Base-by-base conservation (phyloP, 2,888 invertebrate species). In the Scaptomyza polygonia region DNA sequence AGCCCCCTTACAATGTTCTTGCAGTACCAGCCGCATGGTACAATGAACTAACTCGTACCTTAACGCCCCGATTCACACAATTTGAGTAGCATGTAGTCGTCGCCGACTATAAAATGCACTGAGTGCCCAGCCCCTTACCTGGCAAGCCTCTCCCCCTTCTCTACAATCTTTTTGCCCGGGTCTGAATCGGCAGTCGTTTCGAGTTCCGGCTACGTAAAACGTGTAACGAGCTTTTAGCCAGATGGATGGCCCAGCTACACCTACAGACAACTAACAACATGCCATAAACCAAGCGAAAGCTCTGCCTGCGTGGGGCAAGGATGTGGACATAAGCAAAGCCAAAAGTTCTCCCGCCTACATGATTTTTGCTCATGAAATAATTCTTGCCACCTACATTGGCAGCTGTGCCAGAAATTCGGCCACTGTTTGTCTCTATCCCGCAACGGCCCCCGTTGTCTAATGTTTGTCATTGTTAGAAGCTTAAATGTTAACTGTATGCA, bases 1-100 rank as follows among this genome's bases (percentile, higher is more conserved):
- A 16, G 11, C 18, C 21, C 18, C 34, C 7, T 18, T 7, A 40
- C 16, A 21, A 21, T 43, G 14, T 49, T 27, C 32, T 14, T 29
- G 43, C 18, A 51, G n/a, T 16, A 44, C 27, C 57, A 62, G 53
- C 36, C 75, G 51, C 71, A 82, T 84, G 82, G 81, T 86, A 82
- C 84, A 86, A 86, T 86, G 86, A 82, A 86, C 82, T 85, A 86
- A 85, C 86, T 87, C 83, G 84, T 87, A 82, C 86, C 84, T 87
- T 86, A 85, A 84, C 88, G 84, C 86, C 88, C 87, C 86, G 88
- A 83, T 84, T 84, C 84, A 84, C 84, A 87, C 88, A 84, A 84
- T 84, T 84, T 84, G 84, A 87, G 83, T 82, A 71, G 52, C 85
- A 78, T 86, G 86, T 84, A 85, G 83, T 69, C 66, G 86, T 69